Evolutionary conservation across 64 coral and sea anemone genomes (phyloP).

Genomic region (Pocillopora verrucosa): DNA sequence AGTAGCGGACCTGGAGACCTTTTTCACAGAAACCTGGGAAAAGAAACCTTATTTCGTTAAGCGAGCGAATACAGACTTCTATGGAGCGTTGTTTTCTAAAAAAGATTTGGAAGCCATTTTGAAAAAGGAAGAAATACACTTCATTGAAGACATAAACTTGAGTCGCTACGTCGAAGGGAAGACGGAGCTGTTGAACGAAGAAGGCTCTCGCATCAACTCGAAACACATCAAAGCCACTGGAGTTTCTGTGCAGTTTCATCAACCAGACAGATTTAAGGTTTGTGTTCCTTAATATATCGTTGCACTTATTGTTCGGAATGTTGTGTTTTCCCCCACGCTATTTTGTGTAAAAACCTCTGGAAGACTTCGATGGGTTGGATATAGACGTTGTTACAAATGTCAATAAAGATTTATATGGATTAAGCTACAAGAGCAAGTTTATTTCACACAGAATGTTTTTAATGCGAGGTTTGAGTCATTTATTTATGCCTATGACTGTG

Average conservation of each 20-base stretch:
- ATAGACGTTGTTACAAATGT: too few relatives aligned
- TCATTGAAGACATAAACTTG: constrained; percentile 72
- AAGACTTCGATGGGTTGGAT: too few relatives aligned
- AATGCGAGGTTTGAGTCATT: too few relatives aligned
- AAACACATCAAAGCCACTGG: constrained; percentile 62
- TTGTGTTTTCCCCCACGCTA: neutral
- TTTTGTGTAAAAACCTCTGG: too few relatives aligned
- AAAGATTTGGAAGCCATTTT: constrained; percentile 64
- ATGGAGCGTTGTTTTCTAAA: constrained; percentile 69
- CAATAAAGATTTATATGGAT: too few relatives aligned
- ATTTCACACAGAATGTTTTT: too few relatives aligned
- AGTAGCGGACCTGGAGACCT: constrained; percentile 34
- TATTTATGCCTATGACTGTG: too few relatives aligned
- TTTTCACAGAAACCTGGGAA: constrained; percentile 80
- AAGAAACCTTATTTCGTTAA: constrained; percentile 75
- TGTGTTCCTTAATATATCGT: neutral
- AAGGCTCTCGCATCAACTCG: constrained; percentile 17
- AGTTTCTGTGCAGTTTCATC: constrained; percentile 82
- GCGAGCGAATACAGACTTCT: constrained; percentile 65
- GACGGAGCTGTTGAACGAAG: constrained; percentile 69
- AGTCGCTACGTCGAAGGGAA: constrained; percentile 76
- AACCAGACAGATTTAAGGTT: constrained; percentile 88
- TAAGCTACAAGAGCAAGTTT: too few relatives aligned
- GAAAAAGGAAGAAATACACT: constrained; percentile 74
- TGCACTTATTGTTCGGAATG: neutral